Evolutionary conservation across 2,888 invertebrate species (phyloP).

Genomic region (Capitulum mitella): DNA sequence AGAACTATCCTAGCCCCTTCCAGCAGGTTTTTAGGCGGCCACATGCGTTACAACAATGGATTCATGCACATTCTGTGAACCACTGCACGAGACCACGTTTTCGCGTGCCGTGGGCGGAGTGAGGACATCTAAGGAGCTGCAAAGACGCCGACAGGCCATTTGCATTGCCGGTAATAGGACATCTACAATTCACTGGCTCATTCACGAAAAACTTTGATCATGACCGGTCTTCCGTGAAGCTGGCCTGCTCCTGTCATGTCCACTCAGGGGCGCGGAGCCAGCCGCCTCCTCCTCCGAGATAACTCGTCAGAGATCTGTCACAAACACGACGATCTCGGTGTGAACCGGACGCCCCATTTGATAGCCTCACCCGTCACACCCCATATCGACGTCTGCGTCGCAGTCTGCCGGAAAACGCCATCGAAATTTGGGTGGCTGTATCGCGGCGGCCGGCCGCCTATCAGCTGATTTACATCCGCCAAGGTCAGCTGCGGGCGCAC

Average conservation of each 20-base stretch:
- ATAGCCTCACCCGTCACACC: neutral
- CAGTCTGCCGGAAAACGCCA: neutral
- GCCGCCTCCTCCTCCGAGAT: too few relatives aligned
- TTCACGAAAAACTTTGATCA: neutral
- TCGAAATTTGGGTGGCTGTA: neutral
- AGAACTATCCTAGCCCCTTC: too few relatives aligned
- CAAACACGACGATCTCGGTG: neutral
- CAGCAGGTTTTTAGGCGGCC: too few relatives aligned
- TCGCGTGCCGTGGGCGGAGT: too few relatives aligned
- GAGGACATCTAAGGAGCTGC: too few relatives aligned
- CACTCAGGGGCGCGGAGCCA: neutral
- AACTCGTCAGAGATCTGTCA: neutral
- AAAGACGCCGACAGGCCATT: neutral
- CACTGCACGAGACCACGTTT: too few relatives aligned
- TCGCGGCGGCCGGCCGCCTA: too few relatives aligned
- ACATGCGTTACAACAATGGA: too few relatives aligned
- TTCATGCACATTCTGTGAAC: too few relatives aligned
- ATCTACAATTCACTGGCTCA: neutral
- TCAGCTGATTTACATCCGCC: neutral
- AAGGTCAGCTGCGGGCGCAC: neutral
- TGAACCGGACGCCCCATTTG: neutral
- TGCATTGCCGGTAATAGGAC: neutral
- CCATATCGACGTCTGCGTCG: neutral
- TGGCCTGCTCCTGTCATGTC: neutral
- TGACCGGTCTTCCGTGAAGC: too few relatives aligned